A percentile compares a stretch with the other conserved stretches of the same genome.
Evolutionary conservation across 2,888 invertebrate species (phyloP).

Genomic region (Hypomecis atomaria): DNA sequence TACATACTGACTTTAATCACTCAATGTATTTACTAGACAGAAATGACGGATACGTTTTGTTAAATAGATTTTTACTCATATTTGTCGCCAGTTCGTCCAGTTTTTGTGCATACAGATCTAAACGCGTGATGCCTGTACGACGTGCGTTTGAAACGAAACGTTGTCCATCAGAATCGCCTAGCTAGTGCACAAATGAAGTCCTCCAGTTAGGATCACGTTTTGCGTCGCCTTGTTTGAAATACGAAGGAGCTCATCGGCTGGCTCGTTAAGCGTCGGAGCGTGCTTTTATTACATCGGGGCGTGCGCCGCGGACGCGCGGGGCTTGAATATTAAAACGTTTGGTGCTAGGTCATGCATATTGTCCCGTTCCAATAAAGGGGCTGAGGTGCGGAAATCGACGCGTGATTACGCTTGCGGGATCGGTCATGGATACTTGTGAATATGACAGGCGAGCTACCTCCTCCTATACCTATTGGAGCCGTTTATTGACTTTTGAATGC

Average conservation of each 20-base stretch:
- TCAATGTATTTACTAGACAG: background rate
- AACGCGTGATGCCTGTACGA: background rate
- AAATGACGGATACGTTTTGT: background rate
- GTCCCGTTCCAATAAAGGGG: conserved; percentile 65
- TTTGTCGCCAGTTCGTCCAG: background rate
- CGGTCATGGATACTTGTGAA: conserved; percentile 21
- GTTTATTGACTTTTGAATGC: background rate
- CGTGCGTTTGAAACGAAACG: conserved; percentile 2
- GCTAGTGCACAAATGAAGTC: conserved; percentile 71
- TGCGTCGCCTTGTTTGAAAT: conserved; percentile 80
- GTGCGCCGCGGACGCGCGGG: conserved; percentile 74
- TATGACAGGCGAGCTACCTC: background rate
- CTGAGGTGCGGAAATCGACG: conserved; percentile 51
- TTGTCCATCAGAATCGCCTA: conserved; percentile 69
- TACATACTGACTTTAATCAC: too few species aligned
- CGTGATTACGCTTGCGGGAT: conserved; percentile 55
- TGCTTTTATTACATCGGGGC: conserved; percentile 81
- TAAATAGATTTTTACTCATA: background rate
- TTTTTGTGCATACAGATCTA: background rate
- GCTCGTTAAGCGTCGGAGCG: conserved; percentile 82
- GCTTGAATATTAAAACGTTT: conserved; percentile 78
- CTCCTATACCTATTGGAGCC: background rate
- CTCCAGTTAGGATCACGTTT: conserved; percentile 77
- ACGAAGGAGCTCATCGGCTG: conserved; percentile 81
- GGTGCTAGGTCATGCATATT: conserved; percentile 78